phyloP scores from a whole-genome alignment of 2,113 vertebrate genomes.

The Gnathonemus echidnorhynchus region DNA sequence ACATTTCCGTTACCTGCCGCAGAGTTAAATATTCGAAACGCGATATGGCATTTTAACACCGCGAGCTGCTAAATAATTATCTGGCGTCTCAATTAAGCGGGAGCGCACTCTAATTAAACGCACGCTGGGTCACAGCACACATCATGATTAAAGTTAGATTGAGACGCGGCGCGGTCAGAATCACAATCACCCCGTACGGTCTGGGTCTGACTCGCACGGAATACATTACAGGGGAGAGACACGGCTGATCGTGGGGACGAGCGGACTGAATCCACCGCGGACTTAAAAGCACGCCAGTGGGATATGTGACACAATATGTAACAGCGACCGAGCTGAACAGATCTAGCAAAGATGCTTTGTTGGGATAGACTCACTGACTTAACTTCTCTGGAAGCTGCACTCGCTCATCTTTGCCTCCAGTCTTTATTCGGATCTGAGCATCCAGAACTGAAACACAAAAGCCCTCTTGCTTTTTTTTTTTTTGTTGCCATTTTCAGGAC shows the following conservation, averaged over 20 bases:
- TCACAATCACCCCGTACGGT: slow-evolving; percentile 48
- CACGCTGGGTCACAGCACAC: slow-evolving; percentile 48
- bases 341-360: neutral
- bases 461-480: neutral
- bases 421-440: neutral
- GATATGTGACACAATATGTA: neutral
- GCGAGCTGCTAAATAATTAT: neutral
- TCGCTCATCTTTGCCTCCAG: neutral
- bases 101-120: slow-evolving; percentile 55
- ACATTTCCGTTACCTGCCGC: neutral
- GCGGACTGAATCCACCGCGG: neutral
- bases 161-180: slow-evolving; percentile 48
- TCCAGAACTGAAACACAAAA: neutral
- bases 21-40: neutral
- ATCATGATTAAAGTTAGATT: slow-evolving; percentile 47
- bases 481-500: neutral
- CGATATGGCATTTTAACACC: neutral
- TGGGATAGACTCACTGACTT: neutral
- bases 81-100: slow-evolving; percentile 39
- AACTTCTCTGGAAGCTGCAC: neutral
- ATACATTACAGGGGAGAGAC: slow-evolving; percentile 46
- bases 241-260: slow-evolving; percentile 17
- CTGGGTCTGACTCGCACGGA: slow-evolving; percentile 44
- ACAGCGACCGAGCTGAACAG: neutral
- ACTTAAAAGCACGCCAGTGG: neutral